A percentile compares a stretch with the other conserved stretches of the same genome.
These are phyloP conservation scores for Felis catus DNA, from an alignment of 2,113 vertebrate genomes.

Conservation along the genomic window DNA sequence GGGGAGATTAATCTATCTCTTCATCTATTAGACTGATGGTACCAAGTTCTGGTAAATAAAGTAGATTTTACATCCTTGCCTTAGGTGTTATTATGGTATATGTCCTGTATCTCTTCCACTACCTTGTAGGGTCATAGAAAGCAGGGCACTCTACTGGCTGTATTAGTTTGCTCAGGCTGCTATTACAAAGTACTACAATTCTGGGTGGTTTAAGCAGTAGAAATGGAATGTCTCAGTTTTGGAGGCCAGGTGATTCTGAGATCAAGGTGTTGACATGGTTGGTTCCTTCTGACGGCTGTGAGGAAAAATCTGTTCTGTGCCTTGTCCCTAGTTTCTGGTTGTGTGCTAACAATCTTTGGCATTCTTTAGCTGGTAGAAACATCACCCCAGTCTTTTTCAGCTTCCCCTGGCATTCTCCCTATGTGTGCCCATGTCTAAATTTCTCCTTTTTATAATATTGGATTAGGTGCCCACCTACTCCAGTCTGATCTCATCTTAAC, in stretches of 20 bases:
- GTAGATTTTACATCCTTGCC: not conserved
- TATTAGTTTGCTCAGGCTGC: not conserved
- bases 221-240: not conserved
- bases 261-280: not conserved
- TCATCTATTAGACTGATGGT: not conserved
- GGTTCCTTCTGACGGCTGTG: not conserved
- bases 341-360: not conserved
- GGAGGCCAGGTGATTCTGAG: not conserved
- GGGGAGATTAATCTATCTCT: not conserved
- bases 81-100: not conserved
- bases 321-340: not conserved
- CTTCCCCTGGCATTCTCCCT: not conserved
- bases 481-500: not conserved
- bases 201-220: not conserved
- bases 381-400: not conserved
- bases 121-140: not conserved
- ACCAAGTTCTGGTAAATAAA: not conserved
- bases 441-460: not conserved
- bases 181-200: not conserved
- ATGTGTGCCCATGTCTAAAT: not conserved
- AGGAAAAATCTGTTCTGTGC: not conserved
- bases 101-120: not conserved
- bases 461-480: not conserved
- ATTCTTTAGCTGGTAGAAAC: not conserved
- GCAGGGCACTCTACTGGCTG: not conserved